Conservation (phyloP, 2,113 vertebrate species). For the Brachionichthys hirsutus region DNA sequence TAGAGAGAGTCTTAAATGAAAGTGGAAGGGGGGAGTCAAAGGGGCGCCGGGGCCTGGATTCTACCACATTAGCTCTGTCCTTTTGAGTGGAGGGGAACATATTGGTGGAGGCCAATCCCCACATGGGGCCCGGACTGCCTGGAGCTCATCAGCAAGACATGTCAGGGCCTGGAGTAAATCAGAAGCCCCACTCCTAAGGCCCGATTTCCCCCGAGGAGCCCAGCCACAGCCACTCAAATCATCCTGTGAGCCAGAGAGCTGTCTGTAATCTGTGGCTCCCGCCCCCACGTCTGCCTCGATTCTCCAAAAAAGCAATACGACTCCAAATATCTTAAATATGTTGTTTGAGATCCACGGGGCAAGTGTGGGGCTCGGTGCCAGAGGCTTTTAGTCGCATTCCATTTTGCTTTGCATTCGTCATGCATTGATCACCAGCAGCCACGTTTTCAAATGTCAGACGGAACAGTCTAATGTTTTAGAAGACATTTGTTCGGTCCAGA, state of each 20-base stretch:
- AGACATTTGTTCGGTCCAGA: no score
- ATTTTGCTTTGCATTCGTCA: no score
- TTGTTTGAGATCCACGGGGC: background rate
- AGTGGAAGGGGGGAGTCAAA: conserved; percentile 50
- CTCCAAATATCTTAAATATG: conserved; percentile 20
- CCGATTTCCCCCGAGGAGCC: conserved; percentile 74
- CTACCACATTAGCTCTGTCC: conserved; percentile 71
- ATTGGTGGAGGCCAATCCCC: conserved; percentile 70
- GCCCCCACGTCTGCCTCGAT: conserved; percentile 28
- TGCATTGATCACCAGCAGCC: no score
- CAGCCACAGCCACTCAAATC: conserved; percentile 70
- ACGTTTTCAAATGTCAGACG: no score
- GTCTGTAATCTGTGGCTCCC: conserved; percentile 49
- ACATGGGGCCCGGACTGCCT: conserved; percentile 62
- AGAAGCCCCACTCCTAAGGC: conserved; percentile 65
- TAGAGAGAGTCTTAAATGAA: conserved; percentile 70
- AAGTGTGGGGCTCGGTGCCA: no score
- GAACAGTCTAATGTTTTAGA: no score
- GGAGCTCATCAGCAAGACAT: conserved; percentile 75
- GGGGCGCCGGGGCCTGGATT: conserved; percentile 43
- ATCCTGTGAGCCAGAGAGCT: conserved; percentile 48
- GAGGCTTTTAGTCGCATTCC: no score
- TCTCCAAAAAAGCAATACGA: conserved; percentile 22
- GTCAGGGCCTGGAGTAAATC: conserved; percentile 76
- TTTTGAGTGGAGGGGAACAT: conserved; percentile 74